Conservation (phyloP, 1,140 invertebrate species). For the Capitella teleta region DNA sequence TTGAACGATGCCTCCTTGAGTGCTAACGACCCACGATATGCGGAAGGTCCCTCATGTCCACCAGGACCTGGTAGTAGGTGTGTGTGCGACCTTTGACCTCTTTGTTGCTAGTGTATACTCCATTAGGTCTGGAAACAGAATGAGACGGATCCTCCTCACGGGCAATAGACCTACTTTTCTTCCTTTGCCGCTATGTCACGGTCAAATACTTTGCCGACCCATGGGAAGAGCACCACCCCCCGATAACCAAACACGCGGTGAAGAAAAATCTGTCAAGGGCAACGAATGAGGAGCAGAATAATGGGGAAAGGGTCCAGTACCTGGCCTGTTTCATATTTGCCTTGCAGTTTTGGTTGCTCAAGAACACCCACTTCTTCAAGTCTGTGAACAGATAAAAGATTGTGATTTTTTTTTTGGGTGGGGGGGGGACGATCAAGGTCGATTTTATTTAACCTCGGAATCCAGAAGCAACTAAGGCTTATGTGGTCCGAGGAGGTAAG, state of each 20-base stretch:
- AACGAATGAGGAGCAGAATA: slow-evolving; percentile 6
- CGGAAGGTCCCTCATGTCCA: slow-evolving; percentile 89
- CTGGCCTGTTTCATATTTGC: slow-evolving; percentile 90
- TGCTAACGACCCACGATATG: slow-evolving; percentile 77
- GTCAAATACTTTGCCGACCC: slow-evolving; percentile 87
- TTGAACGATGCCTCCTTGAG: not conserved
- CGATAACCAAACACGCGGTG: slow-evolving; percentile 92
- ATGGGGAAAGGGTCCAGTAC: slow-evolving; percentile 13
- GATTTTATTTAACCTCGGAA: too few species aligned
- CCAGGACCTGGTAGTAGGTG: slow-evolving; percentile 93
- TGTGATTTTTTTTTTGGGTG: too few species aligned
- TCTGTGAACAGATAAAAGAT: slow-evolving; percentile 27
- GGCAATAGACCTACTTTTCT: slow-evolving; percentile 8
- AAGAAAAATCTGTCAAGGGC: slow-evolving; percentile 57
- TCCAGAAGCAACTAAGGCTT: too few species aligned
- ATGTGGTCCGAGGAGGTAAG: too few species aligned
- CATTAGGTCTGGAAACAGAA: not conserved
- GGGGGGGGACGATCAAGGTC: too few species aligned
- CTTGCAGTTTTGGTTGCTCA: slow-evolving; percentile 69
- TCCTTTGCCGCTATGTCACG: slow-evolving; percentile 60
- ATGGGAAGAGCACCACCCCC: slow-evolving; percentile 89
- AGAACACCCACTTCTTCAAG: slow-evolving; percentile 68
- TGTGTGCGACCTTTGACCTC: slow-evolving; percentile 82
- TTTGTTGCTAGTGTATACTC: slow-evolving; percentile 1
- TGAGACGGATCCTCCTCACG: not conserved